Evolutionary conservation across 2,888 invertebrate genomes (phyloP).

Genomic region (Tromatobia lineatoria): DNA sequence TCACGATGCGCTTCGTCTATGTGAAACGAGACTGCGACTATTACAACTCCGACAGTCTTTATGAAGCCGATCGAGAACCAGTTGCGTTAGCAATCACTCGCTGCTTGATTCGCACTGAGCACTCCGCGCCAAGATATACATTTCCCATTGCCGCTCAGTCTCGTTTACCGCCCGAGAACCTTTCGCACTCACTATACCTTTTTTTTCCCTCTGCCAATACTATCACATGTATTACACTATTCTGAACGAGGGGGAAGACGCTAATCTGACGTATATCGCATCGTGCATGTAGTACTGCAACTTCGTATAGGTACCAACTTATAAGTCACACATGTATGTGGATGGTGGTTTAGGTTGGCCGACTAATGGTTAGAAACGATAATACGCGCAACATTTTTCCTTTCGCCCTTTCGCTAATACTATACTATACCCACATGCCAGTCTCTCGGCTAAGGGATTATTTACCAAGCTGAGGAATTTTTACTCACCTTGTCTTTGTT

Average conservation of each 20-base stretch:
- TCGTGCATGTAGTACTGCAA: neutral
- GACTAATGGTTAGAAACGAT: neutral
- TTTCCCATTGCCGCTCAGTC: constrained; percentile 21
- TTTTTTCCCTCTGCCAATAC: neutral
- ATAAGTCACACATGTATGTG: neutral
- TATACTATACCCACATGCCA: neutral
- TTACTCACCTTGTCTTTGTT: neutral
- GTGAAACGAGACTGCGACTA: constrained; percentile 18
- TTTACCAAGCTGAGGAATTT: neutral
- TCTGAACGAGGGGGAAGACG: constrained; percentile 25
- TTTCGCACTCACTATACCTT: neutral
- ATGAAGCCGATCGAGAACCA: constrained; percentile 65
- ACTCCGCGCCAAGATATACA: constrained; percentile 20
- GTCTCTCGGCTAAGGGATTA: constrained; percentile 6
- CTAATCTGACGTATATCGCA: constrained; percentile 46
- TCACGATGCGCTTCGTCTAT: constrained; percentile 28
- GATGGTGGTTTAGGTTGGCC: neutral
- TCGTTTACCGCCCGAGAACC: constrained; percentile 14
- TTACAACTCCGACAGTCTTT: constrained; percentile 56
- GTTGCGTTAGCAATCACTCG: constrained; percentile 57
- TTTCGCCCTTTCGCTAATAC: neutral
- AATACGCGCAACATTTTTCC: constrained; percentile 14
- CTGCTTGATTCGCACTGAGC: constrained; percentile 20
- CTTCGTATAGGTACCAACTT: neutral
- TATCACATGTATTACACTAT: constrained; percentile 15